Evolutionary conservation across 2,888 invertebrate species (phyloP), one percentile per base, ranked within the genome.

Genomic region (Tetranychus piercei): DNA sequence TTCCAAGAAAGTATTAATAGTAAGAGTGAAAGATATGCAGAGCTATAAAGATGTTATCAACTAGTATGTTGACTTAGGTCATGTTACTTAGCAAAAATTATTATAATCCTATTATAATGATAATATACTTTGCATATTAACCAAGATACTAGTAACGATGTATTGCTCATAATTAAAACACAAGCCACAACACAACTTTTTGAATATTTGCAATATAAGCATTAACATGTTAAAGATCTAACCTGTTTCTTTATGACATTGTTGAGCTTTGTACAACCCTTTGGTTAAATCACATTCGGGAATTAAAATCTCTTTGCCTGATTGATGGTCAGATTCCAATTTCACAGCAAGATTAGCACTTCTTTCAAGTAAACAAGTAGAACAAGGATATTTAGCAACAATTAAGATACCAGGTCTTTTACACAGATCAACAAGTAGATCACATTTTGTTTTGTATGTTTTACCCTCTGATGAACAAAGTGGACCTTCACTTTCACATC

Each of bases 161-260:
- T 34, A 34, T 34, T 34, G 34, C 34, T 34, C 34, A 34, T 34
- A 34, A 34, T 34, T 34, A 34, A 34, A 34, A 34, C 34, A 34
- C 34, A 34, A 34, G 34, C 34, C 34, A 34, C 3, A 34, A 34
- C 34, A 1, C 34, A 34, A 34, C 34, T 34, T 34, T 34, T 34
- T 34, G 34, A 34, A 34, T 34, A 34, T 3, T 34, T 55, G 55
- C 15, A 9, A 45, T 9, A 7, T 3, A 55, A 55, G 1, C 15
- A 15, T 15, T 55, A 7, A 55, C 15, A 55, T 15, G 15, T 15
- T 15, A 55, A 9, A 15, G 8, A 15, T 15, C 55, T 55, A 15
- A 55, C 55, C 69, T 20, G 69, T 69, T n/a, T 69, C 69, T 69
- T 69, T 69, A n/a, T 69, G 69, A 8, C 69, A 69, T n/a, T 69